A percentile compares a stretch with the other conserved stretches of the same genome.
phyloP scores from a whole-genome alignment of 2,797 vertebrate genomes.

The Anisognathus igniventris region DNA sequence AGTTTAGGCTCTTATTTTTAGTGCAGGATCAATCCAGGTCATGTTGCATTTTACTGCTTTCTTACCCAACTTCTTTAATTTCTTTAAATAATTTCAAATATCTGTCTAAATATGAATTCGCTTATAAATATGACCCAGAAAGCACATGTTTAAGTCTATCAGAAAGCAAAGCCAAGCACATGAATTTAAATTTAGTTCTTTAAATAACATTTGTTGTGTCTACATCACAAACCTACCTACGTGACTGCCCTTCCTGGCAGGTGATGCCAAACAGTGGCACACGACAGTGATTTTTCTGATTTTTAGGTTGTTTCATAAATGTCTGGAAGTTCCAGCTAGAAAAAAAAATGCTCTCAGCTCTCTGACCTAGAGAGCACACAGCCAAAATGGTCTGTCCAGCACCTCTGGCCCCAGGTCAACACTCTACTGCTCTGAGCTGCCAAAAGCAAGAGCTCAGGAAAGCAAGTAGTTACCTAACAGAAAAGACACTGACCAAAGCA shows the following conservation, averaged over 20 bases:
- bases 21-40: fast-evolving
- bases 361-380: background rate
- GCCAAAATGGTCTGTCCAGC: background rate
- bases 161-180: background rate
- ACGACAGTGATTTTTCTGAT: background rate
- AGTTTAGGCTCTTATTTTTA: background rate
- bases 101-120: background rate
- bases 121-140: background rate
- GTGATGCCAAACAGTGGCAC: background rate
- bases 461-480: background rate
- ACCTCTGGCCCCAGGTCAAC: background rate
- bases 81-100: background rate
- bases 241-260: background rate
- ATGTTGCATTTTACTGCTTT: fast-evolving
- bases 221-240: background rate
- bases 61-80: background rate
- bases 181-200: background rate
- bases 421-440: background rate
- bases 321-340: background rate
- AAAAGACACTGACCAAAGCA: background rate
- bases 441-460: background rate
- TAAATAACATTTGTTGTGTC: background rate
- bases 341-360: background rate
- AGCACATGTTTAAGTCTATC: background rate
- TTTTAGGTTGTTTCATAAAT: background rate